Percentiles rank a stretch among this genome's conserved stretches.
Evolutionary conservation across 2,888 invertebrate species (phyloP).

Genomic region (Didymodactylos carnosus): DNA sequence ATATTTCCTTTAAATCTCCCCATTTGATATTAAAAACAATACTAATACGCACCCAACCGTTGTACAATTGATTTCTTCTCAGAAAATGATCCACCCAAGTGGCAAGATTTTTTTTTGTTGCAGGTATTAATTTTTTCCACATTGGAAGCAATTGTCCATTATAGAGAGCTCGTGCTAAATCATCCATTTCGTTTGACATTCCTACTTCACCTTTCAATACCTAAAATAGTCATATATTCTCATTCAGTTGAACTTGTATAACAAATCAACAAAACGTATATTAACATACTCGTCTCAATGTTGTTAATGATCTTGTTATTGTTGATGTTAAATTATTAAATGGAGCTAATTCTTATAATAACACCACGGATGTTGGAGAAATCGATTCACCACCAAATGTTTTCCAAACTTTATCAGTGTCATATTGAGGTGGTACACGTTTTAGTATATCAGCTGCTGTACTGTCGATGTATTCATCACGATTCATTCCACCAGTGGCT

Average conservation of each 20-base stretch:
- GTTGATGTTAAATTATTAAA: conserved; percentile 56
- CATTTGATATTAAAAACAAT: background rate
- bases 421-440: conserved; percentile 55
- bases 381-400: conserved; percentile 53
- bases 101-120: conserved; percentile 61
- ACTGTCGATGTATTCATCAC: conserved; percentile 63
- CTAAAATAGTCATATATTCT: conserved; percentile 26
- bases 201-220: conserved; percentile 76
- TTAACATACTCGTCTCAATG: conserved; percentile 41
- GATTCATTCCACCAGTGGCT: conserved; percentile 50
- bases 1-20: background rate
- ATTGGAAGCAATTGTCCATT: conserved; percentile 61
- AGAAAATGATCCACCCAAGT: conserved; percentile 73
- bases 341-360: conserved; percentile 63
- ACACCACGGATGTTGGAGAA: conserved; percentile 61
- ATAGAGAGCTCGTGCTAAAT: conserved; percentile 57
- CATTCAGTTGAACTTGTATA: background rate
- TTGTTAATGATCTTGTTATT: conserved; percentile 50
- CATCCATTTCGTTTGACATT: conserved; percentile 65
- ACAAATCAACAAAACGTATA: background rate
- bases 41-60: conserved; percentile 47
- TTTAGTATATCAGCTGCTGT: conserved; percentile 56
- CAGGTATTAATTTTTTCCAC: conserved; percentile 63
- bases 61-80: conserved; percentile 50
- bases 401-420: conserved; percentile 58